phyloP scores from a whole-genome alignment of 2,113 vertebrate species.

The Carettochelys insculpta region DNA sequence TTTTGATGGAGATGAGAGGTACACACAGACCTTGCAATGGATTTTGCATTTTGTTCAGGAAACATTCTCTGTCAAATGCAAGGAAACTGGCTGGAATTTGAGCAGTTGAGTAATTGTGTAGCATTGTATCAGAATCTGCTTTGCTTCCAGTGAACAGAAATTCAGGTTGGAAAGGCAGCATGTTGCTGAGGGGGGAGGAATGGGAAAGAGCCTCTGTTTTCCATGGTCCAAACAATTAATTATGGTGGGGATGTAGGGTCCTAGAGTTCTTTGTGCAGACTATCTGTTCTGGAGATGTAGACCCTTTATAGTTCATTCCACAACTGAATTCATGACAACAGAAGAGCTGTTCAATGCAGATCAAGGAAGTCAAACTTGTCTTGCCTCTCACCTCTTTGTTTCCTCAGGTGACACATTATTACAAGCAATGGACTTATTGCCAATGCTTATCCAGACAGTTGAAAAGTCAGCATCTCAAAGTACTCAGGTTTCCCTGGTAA shows the following conservation, averaged over 20 bases:
- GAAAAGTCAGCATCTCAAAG: constrained; percentile 92
- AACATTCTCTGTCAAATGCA: not conserved
- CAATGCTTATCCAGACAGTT: constrained; percentile 88
- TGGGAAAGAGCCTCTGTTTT: not conserved
- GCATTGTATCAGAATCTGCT: not conserved
- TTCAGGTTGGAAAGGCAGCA: not conserved
- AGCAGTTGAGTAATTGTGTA: not conserved
- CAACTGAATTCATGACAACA: not conserved
- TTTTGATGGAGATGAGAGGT: not conserved
- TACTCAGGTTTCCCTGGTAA: constrained; percentile 88
- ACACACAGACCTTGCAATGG: not conserved
- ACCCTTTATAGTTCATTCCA: not conserved
- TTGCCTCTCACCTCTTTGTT: constrained; percentile 4
- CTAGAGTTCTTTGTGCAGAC: not conserved
- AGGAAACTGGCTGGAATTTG: not conserved
- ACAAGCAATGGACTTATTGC: constrained; percentile 86
- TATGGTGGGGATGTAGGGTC: not conserved
- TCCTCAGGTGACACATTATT: constrained; percentile 87
- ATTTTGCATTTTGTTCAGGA: constrained; percentile 12
- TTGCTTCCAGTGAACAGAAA: not conserved
- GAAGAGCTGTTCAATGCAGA: not conserved
- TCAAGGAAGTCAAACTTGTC: not conserved
- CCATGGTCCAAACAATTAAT: not conserved
- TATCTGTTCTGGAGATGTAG: not conserved
- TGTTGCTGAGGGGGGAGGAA: not conserved